Evolutionary conservation across 2,113 vertebrate species (phyloP).

Genomic region (Felis chaus): DNA sequence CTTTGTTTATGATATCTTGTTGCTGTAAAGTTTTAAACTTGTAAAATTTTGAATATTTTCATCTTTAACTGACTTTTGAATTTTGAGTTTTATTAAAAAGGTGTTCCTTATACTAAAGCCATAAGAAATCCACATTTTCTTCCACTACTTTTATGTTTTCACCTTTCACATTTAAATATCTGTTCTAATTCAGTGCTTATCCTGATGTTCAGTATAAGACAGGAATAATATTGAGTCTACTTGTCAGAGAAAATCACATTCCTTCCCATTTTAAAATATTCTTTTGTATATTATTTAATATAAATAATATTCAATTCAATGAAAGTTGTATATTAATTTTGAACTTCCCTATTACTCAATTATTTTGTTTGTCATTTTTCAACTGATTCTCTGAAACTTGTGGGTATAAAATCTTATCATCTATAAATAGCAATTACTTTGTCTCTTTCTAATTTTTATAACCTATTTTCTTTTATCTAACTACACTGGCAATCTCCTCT

Average conservation of each 20-base stretch:
- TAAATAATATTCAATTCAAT: slow-evolving; percentile 13
- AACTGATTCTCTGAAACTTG: slow-evolving; percentile 11
- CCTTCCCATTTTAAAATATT: not conserved
- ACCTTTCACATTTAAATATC: not conserved
- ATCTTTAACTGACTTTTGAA: not conserved
- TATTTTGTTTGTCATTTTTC: slow-evolving; percentile 21
- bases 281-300: slow-evolving; percentile 13
- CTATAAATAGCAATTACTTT: not conserved
- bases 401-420: not conserved
- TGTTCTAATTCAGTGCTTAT: not conserved
- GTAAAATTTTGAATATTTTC: not conserved
- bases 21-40: not conserved
- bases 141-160: not conserved
- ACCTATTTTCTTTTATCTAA: not conserved
- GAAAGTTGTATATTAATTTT: slow-evolving; percentile 1
- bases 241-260: not conserved
- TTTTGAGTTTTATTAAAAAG: slow-evolving; percentile 29
- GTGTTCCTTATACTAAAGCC: not conserved
- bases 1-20: not conserved
- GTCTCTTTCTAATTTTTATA: not conserved
- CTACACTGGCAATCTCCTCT: not conserved
- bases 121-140: slow-evolving; percentile 15
- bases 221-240: not conserved
- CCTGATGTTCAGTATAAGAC: not conserved
- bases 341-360: not conserved